phyloP scores from a whole-genome alignment of 1,140 invertebrate species.

The Elysia chlorotica region DNA sequence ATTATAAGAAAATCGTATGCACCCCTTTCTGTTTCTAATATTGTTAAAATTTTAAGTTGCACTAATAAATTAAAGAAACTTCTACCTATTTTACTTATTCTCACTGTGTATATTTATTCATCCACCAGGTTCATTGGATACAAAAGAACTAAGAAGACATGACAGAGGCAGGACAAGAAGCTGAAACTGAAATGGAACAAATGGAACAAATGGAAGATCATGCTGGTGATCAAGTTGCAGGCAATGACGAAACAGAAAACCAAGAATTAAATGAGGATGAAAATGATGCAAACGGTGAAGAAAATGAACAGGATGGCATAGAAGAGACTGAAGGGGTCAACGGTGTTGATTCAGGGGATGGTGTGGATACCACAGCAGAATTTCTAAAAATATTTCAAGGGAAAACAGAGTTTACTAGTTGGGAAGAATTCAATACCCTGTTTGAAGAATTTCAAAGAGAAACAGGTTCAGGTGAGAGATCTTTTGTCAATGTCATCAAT shows the following conservation, averaged over 20 bases:
- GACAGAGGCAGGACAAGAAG: no score
- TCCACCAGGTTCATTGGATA: no score
- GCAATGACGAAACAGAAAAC: background rate
- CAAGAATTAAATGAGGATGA: slow-evolving; percentile 2
- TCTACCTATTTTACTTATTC: no score
- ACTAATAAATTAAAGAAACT: no score
- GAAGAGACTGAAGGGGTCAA: background rate
- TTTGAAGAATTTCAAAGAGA: slow-evolving; percentile 19
- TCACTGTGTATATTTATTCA: no score
- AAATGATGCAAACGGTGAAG: background rate
- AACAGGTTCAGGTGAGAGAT: slow-evolving; percentile 15
- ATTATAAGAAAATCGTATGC: no score
- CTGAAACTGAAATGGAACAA: no score
- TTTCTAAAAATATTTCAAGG: slow-evolving; percentile 16
- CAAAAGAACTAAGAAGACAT: no score
- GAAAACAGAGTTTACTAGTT: slow-evolving; percentile 17
- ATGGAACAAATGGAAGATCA: slow-evolving; percentile 1
- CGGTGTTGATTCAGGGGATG: background rate
- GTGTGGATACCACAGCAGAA: slow-evolving; percentile 8
- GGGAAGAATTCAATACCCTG: slow-evolving; percentile 6
- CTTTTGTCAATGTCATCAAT: background rate
- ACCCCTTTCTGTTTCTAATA: no score
- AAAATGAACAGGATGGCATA: background rate
- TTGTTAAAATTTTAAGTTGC: no score
- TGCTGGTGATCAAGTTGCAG: background rate